Evolutionary conservation across 2,888 invertebrate genomes (phyloP), one percentile per base, ranked within the genome.

Genomic region (Oegoconia quadripuncta): DNA sequence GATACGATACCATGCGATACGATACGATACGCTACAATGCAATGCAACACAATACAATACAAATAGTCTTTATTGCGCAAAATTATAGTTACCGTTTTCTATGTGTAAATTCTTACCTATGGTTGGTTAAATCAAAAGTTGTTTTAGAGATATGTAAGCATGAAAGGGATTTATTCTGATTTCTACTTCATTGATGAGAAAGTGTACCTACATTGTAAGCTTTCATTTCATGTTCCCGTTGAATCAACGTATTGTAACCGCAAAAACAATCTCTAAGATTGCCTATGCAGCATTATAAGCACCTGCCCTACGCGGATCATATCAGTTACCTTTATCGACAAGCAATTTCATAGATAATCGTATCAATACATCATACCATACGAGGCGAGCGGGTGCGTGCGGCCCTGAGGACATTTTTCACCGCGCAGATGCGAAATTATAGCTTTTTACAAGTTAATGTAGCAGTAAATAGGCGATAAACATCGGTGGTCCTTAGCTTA

Each of bases 371-470:
- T 39, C 42, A 37, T 20, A 22, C 33, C 36, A 44, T 37, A 37
- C 43, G 37, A 37, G 40, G 34, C 16, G 18, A 31, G 34, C 17
- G 8, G 32, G 39, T 34, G 42, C 32, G 42, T 35, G 35, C 23
- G 37, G 70, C 75, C 76, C 69, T 57, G 36, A 50, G 77, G 80
- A 69, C 60, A 72, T 80, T 81, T 81, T 81, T 74, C 74, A 74
- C 74, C 60, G 59, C 42, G 55, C 60, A 59, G 58, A 59, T 51
- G 55, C 53, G 55, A 80, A 79, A 81, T 83, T 79, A 78, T 78
- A 73, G 71, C 74, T 74, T 81, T 77, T 78, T 78, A 75, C 73
- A 67, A 73, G 70, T 74, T 78, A 80, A 79, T 81, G 70, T 64
- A 58, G 67, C 65, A 68, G 75, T 81, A 77, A 78, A 80, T 74